Base-by-base conservation (phyloP, 2,113 vertebrate species). In the Anas platyrhynchos region DNA sequence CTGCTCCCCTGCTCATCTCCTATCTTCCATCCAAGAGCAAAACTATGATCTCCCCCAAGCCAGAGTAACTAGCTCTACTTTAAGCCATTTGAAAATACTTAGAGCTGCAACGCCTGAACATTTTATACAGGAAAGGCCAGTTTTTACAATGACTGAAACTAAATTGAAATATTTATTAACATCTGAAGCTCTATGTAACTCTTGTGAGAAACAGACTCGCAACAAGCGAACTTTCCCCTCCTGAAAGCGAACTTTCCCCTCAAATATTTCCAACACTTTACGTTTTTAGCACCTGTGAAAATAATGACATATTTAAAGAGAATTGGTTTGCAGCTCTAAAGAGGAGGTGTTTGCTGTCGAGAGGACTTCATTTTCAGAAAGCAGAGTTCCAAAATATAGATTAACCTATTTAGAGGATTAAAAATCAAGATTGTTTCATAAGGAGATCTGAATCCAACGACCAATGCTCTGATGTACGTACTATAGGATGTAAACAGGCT, bases 401-500 rank as follows among this genome's bases (percentile, higher is more conserved):
- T 15, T 27, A 52, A 55, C 5, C 7, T 63, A 14, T 6, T 50
- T n/a, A 2, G 3, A 50, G 46, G 12, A 13, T 74, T 55, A 63
- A 46, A 63, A 78, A 71, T 13, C 3, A 66, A 13, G 4, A n/a
- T 3, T 0, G 0, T 14, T 9, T 74, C 16, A 1, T 9, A n/a
- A 27, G 2, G 10, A 34, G 21, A 8, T 56, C 6, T 12, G 20
- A 87, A 43, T 23, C 4, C 61, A 94, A 56, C 26, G 4, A 20
- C 9, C 17, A 54, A 62, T 78, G 4, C 4, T 38, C 22, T 43
- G 29, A 36, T 11, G 13, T 65, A 63, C 2, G 56, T 2, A 27
- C 13, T 29, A 0, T 16, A 23, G 2, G 0, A 84, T 2, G 7
- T 3, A 7, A 43, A 16, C 0, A 7, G 3, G 4, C 25, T 0